Percentiles rank a stretch among this genome's conserved stretches.
Conservation (phyloP, 2,113 vertebrate genomes). For the Callopanchax toddi region DNA sequence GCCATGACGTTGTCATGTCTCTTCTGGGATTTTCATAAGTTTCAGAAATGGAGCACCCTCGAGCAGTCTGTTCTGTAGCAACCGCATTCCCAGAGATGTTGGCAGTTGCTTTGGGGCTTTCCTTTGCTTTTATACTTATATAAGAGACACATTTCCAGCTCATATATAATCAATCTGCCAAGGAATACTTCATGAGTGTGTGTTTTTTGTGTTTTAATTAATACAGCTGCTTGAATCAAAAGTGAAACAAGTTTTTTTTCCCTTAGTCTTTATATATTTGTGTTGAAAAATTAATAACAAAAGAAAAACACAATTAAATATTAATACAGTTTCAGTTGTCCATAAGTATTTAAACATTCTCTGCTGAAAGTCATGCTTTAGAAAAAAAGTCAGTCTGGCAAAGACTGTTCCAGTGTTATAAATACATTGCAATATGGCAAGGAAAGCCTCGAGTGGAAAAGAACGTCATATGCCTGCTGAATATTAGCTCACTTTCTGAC, state of each 20-base stretch:
- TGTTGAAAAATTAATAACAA: constrained; percentile 19
- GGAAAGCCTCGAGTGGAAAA: constrained; percentile 15
- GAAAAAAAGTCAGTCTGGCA: constrained; percentile 13
- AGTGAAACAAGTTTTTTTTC: neutral
- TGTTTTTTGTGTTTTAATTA: constrained; percentile 18
- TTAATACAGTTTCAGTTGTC: constrained; percentile 15
- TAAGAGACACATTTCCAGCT: constrained; percentile 26
- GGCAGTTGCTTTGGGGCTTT: constrained; percentile 25
- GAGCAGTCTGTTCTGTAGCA: constrained; percentile 10
- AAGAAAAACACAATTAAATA: constrained; percentile 25
- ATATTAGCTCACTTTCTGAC: constrained; percentile 21
- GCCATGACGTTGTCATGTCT: constrained; percentile 25
- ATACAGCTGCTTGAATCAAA: constrained; percentile 7
- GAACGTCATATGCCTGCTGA: constrained; percentile 9
- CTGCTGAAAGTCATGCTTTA: neutral
- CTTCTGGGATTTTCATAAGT: constrained; percentile 16
- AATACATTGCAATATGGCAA: constrained; percentile 2
- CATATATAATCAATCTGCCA: constrained; percentile 20
- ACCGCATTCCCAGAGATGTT: constrained; percentile 11
- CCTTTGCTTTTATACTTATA: constrained; percentile 22
- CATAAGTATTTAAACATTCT: constrained; percentile 8
- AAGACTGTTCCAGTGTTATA: constrained; percentile 14
- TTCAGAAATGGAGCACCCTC: constrained; percentile 28
- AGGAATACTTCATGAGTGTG: constrained; percentile 5
- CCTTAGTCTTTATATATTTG: constrained; percentile 3